A percentile compares a stretch with the other conserved stretches of the same genome.
These are phyloP conservation scores for Dendroctonus ponderosae DNA, from an alignment of 1,140 invertebrate species.

Conservation along the genomic window DNA sequence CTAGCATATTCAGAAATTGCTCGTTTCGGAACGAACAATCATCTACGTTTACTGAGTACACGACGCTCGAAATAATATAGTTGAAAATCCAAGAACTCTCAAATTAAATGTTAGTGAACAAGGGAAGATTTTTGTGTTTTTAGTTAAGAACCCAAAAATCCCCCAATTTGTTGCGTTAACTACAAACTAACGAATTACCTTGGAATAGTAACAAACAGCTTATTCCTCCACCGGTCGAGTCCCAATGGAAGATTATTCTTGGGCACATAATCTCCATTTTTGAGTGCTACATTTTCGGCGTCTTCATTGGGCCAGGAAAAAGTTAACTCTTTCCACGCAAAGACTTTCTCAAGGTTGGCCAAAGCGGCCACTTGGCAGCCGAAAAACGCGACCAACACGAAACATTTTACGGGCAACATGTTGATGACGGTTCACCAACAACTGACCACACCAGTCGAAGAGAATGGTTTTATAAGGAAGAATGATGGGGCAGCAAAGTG, in stretches of 20 bases:
- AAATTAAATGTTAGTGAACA: too few relatives aligned
- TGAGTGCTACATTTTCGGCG: constrained; percentile 60
- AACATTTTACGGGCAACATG: constrained; percentile 7
- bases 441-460: constrained; percentile 11
- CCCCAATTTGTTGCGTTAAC: background rate
- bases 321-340: constrained; percentile 66
- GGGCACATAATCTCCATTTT: constrained; percentile 61
- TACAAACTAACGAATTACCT: constrained; percentile 46
- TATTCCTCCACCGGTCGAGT: constrained; percentile 70
- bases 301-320: constrained; percentile 67
- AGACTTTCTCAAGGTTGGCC: constrained; percentile 57
- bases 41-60: too few relatives aligned
- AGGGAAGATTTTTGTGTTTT: too few relatives aligned
- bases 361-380: constrained; percentile 16
- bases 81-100: too few relatives aligned
- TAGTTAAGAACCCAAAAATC: too few relatives aligned
- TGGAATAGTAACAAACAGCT: constrained; percentile 74
- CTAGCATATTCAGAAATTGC: too few relatives aligned
- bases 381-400: constrained; percentile 7
- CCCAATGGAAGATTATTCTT: constrained; percentile 73
- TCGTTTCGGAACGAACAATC: too few relatives aligned
- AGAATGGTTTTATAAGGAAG: constrained; percentile 17
- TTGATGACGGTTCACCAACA: background rate
- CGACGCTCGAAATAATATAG: too few relatives aligned
- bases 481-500: constrained; percentile 2